Base-by-base conservation (phyloP, 2,797 vertebrate genomes). In the Lacerta agilis region DNA sequence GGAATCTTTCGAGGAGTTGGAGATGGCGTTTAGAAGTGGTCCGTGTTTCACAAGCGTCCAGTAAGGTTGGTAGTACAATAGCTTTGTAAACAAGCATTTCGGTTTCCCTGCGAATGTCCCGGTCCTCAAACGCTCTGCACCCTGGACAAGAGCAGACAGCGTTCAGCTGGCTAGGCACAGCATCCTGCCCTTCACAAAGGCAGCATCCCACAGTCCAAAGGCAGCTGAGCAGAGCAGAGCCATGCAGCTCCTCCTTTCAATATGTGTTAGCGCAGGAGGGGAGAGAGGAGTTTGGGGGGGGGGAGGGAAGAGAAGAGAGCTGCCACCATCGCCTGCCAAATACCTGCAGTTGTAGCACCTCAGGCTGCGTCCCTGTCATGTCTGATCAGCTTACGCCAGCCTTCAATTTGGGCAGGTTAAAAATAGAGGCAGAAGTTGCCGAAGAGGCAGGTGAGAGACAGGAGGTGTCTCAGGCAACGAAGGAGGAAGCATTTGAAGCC, bases 271-370 rank as follows among this genome's bases (percentile, higher is more conserved):
- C 9, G 3, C 45, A 43, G 5, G n/a, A 61, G 8, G 23, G 20
- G 11, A 80, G 55, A 64, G 29, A 25, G 9, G 41, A 38, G 41
- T 7, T 0, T 36, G 7, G 18, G 17, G 20, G 29, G 79, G n/a
- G 33, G 43, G 18, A 85, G 0, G 0, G 71, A 0, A 0, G 15
- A 0, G 69, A 77, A 43, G 0, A 1, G 71, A 78, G 17, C 0
- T 0, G 10, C 76, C 73, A 33, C 10, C 8, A 1, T 55, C 10
- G 77, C 71, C 85, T 75, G 69, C 55, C 79, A 27, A 73, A 73
- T 25, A 64, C 55, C 71, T 58, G 79, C 49, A 61, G 67, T 29
- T 58, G n/a, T 20, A 29, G 45, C n/a, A 79, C 64, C 66, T 71
- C 18, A 4, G 0, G 87, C 72, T 0, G 7, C 45, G 71, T 0